A percentile compares a stretch with the other conserved stretches of the same genome.
Evolutionary conservation across 2,888 invertebrate genomes (phyloP).

Genomic region (Andrena hattorfiana): DNA sequence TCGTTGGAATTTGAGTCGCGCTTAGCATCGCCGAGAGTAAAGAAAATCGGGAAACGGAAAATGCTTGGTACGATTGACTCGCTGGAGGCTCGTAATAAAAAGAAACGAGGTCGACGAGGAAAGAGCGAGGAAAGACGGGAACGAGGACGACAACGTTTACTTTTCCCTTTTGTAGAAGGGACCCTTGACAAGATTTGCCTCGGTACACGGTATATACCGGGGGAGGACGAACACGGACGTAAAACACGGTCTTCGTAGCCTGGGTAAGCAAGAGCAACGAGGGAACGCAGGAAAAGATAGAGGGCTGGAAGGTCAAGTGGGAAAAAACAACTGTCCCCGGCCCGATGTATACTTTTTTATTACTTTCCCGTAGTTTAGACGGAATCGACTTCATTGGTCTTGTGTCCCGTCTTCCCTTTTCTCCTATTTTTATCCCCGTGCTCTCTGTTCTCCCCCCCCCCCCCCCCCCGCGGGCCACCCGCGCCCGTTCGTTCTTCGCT

Average conservation of each 20-base stretch:
- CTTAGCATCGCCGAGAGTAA: background rate
- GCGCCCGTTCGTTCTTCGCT: constrained; percentile 15
- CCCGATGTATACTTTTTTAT: constrained; percentile 48
- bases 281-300: constrained; percentile 17
- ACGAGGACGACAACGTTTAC: constrained; percentile 38
- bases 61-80: constrained; percentile 23
- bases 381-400: constrained; percentile 50
- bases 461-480: background rate
- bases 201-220: constrained; percentile 32
- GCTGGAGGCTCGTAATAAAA: constrained; percentile 36
- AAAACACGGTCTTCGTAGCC: constrained; percentile 55
- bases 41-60: constrained; percentile 20
- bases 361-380: constrained; percentile 40
- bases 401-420: constrained; percentile 1
- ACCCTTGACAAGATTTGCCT: constrained; percentile 62
- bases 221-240: constrained; percentile 34
- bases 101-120: constrained; percentile 33
- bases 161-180: constrained; percentile 52
- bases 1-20: background rate
- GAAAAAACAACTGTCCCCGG: constrained; percentile 15
- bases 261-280: constrained; percentile 27
- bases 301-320: constrained; percentile 39
- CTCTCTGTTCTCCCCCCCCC: background rate
- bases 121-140: constrained; percentile 9
- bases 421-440: constrained; percentile 10